Percentiles rank a stretch among this genome's conserved stretches.
phyloP scores from a whole-genome alignment of 2,113 vertebrate genomes.

The Gasterosteus aculeatus region DNA sequence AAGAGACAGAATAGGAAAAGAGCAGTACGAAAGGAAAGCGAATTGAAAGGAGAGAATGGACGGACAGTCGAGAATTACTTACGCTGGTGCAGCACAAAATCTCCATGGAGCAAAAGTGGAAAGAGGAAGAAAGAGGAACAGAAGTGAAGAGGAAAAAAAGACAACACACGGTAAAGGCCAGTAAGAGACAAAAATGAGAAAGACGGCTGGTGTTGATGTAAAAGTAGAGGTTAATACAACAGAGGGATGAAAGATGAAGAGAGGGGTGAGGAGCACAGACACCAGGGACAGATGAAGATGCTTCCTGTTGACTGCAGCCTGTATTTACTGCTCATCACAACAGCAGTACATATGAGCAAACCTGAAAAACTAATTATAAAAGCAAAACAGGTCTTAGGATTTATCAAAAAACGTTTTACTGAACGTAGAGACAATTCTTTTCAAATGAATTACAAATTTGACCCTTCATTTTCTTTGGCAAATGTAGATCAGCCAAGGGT shows the following conservation, averaged over 20 bases:
- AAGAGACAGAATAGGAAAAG: slow-evolving; percentile 10
- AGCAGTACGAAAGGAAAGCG: background rate
- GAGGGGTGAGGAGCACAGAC: slow-evolving; percentile 1
- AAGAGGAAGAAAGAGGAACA: slow-evolving; percentile 68
- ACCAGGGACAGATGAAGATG: slow-evolving; percentile 13
- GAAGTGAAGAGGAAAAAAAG: slow-evolving; percentile 60
- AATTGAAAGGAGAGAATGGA: slow-evolving; percentile 1
- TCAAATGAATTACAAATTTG: background rate
- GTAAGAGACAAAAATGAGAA: slow-evolving; percentile 44
- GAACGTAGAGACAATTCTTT: background rate
- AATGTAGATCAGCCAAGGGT: background rate
- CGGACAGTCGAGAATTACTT: slow-evolving; percentile 86
- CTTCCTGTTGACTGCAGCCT: background rate
- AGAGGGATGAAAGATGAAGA: slow-evolving; percentile 6
- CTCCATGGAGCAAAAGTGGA: slow-evolving; percentile 93
- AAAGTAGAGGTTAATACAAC: background rate
- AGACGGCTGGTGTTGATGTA: slow-evolving; percentile 4
- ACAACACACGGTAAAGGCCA: slow-evolving; percentile 54
- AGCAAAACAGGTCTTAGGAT: background rate
- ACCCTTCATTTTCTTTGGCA: background rate
- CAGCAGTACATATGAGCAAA: background rate
- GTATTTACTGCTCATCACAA: background rate
- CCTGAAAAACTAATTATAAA: background rate
- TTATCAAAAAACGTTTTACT: no score
- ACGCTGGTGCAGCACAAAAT: slow-evolving; percentile 98